Conservation (phyloP, 1,140 invertebrate genomes). For the Adelges cooleyi region DNA sequence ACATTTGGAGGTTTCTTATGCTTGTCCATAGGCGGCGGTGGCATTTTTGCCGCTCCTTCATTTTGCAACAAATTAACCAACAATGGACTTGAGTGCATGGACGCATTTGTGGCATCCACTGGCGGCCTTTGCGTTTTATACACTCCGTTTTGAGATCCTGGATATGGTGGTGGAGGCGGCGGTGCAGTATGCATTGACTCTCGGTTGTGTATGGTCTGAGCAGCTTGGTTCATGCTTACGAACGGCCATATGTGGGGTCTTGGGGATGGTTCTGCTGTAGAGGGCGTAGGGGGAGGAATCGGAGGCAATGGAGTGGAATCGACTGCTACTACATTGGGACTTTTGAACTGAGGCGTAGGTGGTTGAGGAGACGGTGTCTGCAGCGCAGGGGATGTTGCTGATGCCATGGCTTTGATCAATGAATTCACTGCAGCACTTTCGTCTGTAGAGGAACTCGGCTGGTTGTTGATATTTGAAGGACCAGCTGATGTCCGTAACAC, state of each 20-base stretch:
- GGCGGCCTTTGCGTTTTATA: conserved; percentile 27
- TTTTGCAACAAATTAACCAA: conserved; percentile 84
- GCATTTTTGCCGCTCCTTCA: conserved; percentile 46
- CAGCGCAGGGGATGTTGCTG: conserved; percentile 37
- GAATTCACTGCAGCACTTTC: conserved; percentile 39
- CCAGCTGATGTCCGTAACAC: conserved; percentile 50
- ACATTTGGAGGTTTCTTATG: conserved; percentile 34
- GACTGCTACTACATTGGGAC: conserved; percentile 65
- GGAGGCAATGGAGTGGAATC: conserved; percentile 42
- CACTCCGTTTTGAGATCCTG: conserved; percentile 35
- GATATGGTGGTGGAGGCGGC: conserved; percentile 42
- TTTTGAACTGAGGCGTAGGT: conserved; percentile 51
- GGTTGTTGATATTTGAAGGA: conserved; percentile 35
- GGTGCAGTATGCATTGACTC: conserved; percentile 31
- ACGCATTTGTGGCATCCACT: conserved; percentile 15
- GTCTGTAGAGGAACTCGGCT: neutral
- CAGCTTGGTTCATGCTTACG: conserved; percentile 79
- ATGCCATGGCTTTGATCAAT: conserved; percentile 34
- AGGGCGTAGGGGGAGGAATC: conserved; percentile 18
- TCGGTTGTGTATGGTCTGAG: conserved; percentile 46
- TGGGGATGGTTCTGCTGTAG: conserved; percentile 27
- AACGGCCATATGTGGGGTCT: conserved; percentile 50
- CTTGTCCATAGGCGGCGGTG: conserved; percentile 35
- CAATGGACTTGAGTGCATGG: conserved; percentile 70
- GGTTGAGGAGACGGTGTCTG: conserved; percentile 37